Conservation (phyloP, 2,888 invertebrate genomes). For the Globia sparganii region DNA sequence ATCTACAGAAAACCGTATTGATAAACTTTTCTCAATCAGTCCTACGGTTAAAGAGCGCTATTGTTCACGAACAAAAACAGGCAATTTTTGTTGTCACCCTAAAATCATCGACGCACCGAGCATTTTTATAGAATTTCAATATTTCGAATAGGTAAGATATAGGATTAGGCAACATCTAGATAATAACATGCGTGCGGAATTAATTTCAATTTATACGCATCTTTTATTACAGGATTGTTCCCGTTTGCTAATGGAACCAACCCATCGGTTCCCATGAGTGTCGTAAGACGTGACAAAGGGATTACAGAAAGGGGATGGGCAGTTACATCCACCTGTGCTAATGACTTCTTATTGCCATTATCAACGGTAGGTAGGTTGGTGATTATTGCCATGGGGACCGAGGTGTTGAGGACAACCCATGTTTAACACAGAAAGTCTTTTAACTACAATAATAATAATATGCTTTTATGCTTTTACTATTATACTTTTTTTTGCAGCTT, state of each 20-base stretch:
- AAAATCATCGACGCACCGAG: neutral
- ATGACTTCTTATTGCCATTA: slow-evolving; percentile 51
- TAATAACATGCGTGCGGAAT: slow-evolving; percentile 40
- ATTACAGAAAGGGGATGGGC: slow-evolving; percentile 44
- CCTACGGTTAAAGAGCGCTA: neutral
- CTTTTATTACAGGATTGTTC: slow-evolving; percentile 44
- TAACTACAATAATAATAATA: slow-evolving; percentile 1
- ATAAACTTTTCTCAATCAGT: neutral
- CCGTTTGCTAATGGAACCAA: slow-evolving; percentile 49
- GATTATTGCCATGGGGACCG: slow-evolving; percentile 36
- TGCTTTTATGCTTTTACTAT: too few species aligned
- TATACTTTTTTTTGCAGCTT: neutral
- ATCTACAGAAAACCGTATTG: neutral
- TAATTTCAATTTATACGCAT: slow-evolving; percentile 36
- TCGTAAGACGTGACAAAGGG: slow-evolving; percentile 52
- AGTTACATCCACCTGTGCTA: slow-evolving; percentile 55
- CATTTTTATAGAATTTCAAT: slow-evolving; percentile 39
- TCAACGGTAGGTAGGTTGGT: slow-evolving; percentile 27
- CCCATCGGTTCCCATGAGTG: slow-evolving; percentile 52
- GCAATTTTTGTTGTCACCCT: neutral
- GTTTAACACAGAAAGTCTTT: slow-evolving; percentile 14
- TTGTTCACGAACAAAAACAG: neutral
- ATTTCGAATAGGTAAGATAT: slow-evolving; percentile 8
- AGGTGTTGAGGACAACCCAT: neutral
- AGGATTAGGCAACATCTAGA: slow-evolving; percentile 17